Percentiles rank a stretch among this genome's conserved stretches.
phyloP scores from a whole-genome alignment of 1,140 invertebrate genomes.

The Tachypleus tridentatus region DNA sequence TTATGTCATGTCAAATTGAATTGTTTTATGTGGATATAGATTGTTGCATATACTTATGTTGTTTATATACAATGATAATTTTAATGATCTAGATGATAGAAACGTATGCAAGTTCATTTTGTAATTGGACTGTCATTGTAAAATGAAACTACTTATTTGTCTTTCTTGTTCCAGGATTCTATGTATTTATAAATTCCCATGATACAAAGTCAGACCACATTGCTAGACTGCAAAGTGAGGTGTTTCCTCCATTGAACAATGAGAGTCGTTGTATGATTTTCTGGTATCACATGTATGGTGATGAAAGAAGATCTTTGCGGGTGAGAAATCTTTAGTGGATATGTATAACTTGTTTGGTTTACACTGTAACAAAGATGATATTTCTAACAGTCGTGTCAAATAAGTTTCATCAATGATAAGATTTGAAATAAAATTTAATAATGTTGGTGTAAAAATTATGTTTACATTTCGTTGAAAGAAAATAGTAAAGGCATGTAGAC shows the following conservation, averaged over 20 bases:
- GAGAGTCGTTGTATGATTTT: slow-evolving; percentile 3
- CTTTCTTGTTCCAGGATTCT: slow-evolving; percentile 8
- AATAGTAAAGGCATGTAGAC: background rate
- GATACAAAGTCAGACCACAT: background rate
- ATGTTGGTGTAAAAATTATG: background rate
- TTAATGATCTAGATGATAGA: background rate
- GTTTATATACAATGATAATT: background rate
- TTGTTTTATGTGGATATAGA: background rate
- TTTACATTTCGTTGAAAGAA: background rate
- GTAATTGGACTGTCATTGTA: background rate
- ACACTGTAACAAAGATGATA: background rate
- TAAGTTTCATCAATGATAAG: background rate
- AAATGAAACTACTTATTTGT: background rate
- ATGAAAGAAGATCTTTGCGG: slow-evolving; percentile 6
- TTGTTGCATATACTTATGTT: background rate
- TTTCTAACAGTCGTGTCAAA: background rate
- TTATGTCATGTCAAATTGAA: no score
- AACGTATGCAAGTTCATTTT: background rate
- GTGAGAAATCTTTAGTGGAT: slow-evolving; percentile 3
- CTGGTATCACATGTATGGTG: slow-evolving; percentile 11
- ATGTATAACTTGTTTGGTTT: background rate
- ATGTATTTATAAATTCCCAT: slow-evolving; percentile 12
- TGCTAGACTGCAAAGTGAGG: slow-evolving; percentile 13
- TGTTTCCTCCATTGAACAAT: slow-evolving; percentile 5
- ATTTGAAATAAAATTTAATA: background rate